Evolutionary conservation across 2,888 invertebrate genomes (phyloP), one percentile per base, ranked within the genome.

Genomic region (Thumatha senex): DNA sequence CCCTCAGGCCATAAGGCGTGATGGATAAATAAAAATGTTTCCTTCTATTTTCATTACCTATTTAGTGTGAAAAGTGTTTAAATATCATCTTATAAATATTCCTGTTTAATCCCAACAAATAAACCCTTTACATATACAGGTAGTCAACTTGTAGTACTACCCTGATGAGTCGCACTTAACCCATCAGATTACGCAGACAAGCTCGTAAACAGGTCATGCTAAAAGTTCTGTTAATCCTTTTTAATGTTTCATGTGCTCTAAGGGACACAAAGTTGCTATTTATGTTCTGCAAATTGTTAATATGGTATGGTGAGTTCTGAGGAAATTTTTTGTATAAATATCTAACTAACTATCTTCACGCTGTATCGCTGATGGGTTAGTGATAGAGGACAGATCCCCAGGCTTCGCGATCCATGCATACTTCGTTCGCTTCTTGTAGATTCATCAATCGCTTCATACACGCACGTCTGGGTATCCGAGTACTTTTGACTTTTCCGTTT

Each of bases 191-290:
- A 34, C 34, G 30, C 29, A 10, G 34, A 40, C 14, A 10, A 38
- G 35, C 18, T 53, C 59, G 46, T 61, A 53, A 56, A 57, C 24
- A 44, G 40, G 29, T n/a, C 13, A 38, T 40, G 31, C 51, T 48
- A 36, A 54, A 59, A 51, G 51, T 51, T 51, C 7, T 29, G 36
- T 36, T 14, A 36, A 13, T 9, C 36, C 13, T 48, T 40, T 51
- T 48, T 51, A 12, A 51, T 5, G 18, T 53, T 40, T 38, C 42
- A 38, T 44, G 11, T 18, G 40, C 10, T 33, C 29, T 12, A 13
- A 47, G 40, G 53, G 49, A 59, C 46, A 9, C n/a, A 9, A 38
- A 43, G 49, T 18, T 48, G 40, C 33, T 44, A 36, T 11, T 12
- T 40, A 35, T 38, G 38, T 49, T 47, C 34, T 9, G 40, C 7